Evolutionary conservation across 2,113 vertebrate genomes (phyloP), one percentile per base, ranked within the genome.

Genomic region (Heterotis niloticus): DNA sequence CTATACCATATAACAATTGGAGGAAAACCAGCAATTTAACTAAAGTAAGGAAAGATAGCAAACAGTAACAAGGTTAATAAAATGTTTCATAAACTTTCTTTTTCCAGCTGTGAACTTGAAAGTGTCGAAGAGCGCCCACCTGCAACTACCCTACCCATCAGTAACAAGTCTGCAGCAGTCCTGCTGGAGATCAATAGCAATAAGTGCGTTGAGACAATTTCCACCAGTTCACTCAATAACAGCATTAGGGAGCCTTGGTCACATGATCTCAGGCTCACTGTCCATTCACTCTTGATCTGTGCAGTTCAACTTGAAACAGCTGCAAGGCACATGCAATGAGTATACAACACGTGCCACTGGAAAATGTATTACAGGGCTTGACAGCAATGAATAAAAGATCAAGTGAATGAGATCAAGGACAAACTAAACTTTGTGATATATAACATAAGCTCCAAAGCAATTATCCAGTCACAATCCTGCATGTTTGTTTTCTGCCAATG

Each of bases 1-100:
- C 18, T 72, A 81, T 75, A 81, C 77, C 67, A 77, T 60, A 74
- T 81, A 86, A 80, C 28, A 60, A 69, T 26, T 5, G 17, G 56
- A 75, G 77, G 75, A 75, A 74, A 57, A 28, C 44, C 26, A 26
- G 24, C 54, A 74, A 12, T 74, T 57, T 14, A 44, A 2, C 34
- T 44, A 44, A 44, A 44, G 34, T 44, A 44, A 44, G 34, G 34
- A 44, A 44, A 44, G 34, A 44, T 44, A 7, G 34, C 34, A 7
- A 4, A 44, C 34, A 44, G 34, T 44, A 44, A 7, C 34, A 44
- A 44, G 34, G 34, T 44, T 44, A 44, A 44, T 44, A 44, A 44
- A 44, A 44, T 59, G 56, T 56, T 28, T 74, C 14, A 18, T n/a
- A 72, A 11, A 23, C 70, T 23, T 72, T 72, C n/a, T n/a, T 74